Conservation (phyloP, 2,888 invertebrate genomes). For the Tricholauxania praeusta region DNA sequence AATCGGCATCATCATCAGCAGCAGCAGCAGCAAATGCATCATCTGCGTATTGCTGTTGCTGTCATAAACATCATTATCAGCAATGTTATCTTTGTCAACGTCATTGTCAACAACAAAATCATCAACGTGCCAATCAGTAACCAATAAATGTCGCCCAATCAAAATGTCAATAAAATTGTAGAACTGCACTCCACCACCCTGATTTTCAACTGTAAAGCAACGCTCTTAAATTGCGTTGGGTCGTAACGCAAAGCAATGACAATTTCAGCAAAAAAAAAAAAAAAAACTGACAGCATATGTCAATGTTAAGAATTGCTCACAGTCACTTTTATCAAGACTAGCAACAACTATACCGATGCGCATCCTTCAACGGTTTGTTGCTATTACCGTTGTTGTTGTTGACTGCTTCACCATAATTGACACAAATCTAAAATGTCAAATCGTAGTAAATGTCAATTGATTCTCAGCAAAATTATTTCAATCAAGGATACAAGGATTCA, state of each 20-base stretch:
- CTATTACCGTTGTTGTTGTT: background rate
- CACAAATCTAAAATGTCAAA: constrained; percentile 41
- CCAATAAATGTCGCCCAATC: constrained; percentile 29
- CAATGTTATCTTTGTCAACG: background rate
- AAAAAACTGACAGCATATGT: constrained; percentile 19
- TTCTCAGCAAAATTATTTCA: constrained; percentile 29
- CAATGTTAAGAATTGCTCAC: constrained; percentile 6
- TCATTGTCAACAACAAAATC: background rate
- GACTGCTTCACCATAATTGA: constrained; percentile 31
- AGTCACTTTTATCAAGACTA: background rate
- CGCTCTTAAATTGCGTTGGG: too few species aligned
- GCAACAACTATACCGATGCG: background rate
- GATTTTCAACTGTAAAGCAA: too few species aligned
- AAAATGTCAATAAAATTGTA: constrained; percentile 9
- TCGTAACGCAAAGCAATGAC: too few species aligned
- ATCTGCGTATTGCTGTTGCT: background rate
- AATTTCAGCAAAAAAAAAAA: background rate
- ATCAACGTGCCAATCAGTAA: constrained; percentile 13
- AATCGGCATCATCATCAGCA: background rate
- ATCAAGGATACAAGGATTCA: constrained; percentile 5
- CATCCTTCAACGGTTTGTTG: background rate
- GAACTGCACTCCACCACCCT: too few species aligned
- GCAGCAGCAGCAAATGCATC: background rate
- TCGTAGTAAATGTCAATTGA: constrained; percentile 38
- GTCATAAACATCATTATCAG: constrained; percentile 5